Evolutionary conservation across 1,140 invertebrate species (phyloP).

Genomic region (Neodiprion lecontei): DNA sequence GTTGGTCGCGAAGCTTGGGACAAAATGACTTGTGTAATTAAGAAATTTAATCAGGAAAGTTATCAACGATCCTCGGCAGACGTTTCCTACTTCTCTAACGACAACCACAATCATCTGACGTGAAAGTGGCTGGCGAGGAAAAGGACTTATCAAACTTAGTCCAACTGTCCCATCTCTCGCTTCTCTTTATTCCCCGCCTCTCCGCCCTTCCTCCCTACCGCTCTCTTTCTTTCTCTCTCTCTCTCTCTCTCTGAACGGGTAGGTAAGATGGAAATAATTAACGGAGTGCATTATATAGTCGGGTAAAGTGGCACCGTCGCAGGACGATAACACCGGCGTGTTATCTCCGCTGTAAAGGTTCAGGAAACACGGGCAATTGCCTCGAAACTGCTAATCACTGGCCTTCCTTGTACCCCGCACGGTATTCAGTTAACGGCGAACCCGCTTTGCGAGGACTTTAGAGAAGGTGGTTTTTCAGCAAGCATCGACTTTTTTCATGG

Average conservation of each 20-base stretch:
- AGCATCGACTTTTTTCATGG: too few relatives aligned
- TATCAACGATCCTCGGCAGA: slow-evolving; percentile 33
- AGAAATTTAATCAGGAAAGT: slow-evolving; percentile 48
- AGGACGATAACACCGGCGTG: neutral
- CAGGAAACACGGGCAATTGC: too few relatives aligned
- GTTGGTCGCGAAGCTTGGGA: too few relatives aligned
- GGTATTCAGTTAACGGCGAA: too few relatives aligned
- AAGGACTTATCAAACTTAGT: neutral
- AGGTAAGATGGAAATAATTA: slow-evolving; percentile 45
- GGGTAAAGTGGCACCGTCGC: neutral
- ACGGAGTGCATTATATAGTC: slow-evolving; percentile 39
- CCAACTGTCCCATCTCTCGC: slow-evolving; percentile 2
- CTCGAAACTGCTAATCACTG: too few relatives aligned
- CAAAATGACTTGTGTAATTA: slow-evolving; percentile 34
- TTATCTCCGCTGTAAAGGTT: neutral
- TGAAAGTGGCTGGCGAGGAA: neutral
- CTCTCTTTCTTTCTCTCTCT: slow-evolving; percentile 37
- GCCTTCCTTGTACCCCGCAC: too few relatives aligned
- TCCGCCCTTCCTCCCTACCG: slow-evolving; percentile 22
- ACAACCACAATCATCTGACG: neutral
- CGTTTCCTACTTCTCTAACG: neutral
- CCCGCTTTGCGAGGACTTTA: too few relatives aligned
- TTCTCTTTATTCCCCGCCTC: slow-evolving; percentile 19
- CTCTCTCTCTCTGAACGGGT: slow-evolving; percentile 33
- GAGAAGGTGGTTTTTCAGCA: too few relatives aligned